Percentiles rank a stretch among this genome's conserved stretches.
Evolutionary conservation across 2,797 vertebrate genomes (phyloP).

Genomic region (Oreochromis grahami): DNA sequence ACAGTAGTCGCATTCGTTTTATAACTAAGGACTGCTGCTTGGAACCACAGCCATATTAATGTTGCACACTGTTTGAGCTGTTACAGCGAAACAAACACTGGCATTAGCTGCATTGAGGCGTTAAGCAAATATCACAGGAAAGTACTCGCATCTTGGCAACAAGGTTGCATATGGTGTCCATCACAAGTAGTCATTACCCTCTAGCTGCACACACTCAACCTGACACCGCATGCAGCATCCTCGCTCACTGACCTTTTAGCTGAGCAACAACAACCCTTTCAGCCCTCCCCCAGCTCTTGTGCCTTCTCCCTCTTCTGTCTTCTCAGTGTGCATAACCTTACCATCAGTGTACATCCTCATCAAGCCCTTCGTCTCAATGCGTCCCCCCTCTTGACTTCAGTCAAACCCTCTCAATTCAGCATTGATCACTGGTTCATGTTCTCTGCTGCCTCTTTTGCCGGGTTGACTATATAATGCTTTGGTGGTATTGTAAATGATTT

Average conservation of each 20-base stretch:
- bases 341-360: constrained; percentile 3
- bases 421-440: not conserved
- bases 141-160: not conserved
- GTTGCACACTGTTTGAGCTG: not conserved
- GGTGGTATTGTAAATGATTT: not conserved
- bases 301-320: not conserved
- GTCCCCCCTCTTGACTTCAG: not conserved
- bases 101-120: not conserved
- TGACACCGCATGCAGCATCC: constrained; percentile 29
- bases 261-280: constrained; percentile 16
- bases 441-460: not conserved
- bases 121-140: constrained; percentile 3
- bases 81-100: not conserved
- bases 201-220: constrained; percentile 26
- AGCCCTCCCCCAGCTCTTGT: not conserved
- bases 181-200: constrained; percentile 33
- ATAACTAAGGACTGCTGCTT: not conserved
- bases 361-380: not conserved
- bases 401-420: not conserved
- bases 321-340: constrained; percentile 12
- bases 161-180: constrained; percentile 39
- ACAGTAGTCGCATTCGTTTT: not conserved
- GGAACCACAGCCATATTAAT: not conserved
- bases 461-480: not conserved
- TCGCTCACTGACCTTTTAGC: constrained; percentile 50